Conservation (phyloP, 1,140 invertebrate species). For the Drosophila punjabiensis region DNA sequence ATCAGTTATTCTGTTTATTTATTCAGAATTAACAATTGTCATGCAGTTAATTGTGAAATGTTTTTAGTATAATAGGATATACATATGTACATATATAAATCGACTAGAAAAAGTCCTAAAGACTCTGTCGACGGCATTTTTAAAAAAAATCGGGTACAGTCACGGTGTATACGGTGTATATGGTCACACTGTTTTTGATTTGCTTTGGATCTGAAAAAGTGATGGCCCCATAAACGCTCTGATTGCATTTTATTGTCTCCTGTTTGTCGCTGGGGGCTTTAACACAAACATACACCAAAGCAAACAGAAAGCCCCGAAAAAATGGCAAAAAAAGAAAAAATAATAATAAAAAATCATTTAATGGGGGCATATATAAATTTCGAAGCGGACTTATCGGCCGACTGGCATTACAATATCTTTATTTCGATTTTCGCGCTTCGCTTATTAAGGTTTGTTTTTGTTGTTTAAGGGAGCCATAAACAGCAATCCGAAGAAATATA, state of each 20-base stretch:
- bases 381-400: conserved; percentile 31
- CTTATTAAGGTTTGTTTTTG: conserved; percentile 24
- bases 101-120: background rate
- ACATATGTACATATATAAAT: background rate
- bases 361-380: conserved; percentile 49
- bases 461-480: conserved; percentile 16
- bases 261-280: conserved; percentile 28
- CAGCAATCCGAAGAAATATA: conserved; percentile 1
- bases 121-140: conserved; percentile 11
- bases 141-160: conserved; percentile 3
- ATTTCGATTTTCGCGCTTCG: conserved; percentile 31
- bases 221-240: conserved; percentile 46
- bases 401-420: conserved; percentile 51
- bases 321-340: conserved; percentile 16
- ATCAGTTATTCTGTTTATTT: conserved; percentile 12
- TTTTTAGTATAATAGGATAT: background rate
- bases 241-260: conserved; percentile 58
- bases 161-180: background rate
- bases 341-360: conserved; percentile 18
- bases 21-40: conserved; percentile 13
- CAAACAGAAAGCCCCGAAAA: conserved; percentile 34
- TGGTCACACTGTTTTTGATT: conserved; percentile 23
- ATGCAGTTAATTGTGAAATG: conserved; percentile 1
- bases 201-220: conserved; percentile 21
- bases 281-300: conserved; percentile 11